These are phyloP conservation scores for Fissipunctia ypsillon DNA, from an alignment of 2,888 invertebrate species.

Conservation along the genomic window DNA sequence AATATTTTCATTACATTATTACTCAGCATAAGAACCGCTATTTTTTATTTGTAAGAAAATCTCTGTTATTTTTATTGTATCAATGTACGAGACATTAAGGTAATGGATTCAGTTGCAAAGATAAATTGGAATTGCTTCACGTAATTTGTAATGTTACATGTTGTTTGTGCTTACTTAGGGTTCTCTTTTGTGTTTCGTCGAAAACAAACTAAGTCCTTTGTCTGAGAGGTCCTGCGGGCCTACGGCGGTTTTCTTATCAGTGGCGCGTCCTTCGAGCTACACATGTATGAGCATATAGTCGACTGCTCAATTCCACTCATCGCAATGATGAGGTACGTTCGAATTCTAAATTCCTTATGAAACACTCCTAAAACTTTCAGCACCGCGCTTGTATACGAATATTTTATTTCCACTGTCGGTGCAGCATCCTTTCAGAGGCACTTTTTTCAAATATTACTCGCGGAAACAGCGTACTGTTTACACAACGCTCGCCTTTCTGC, in stretches of 20 bases:
- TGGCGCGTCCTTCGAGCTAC: slow-evolving; percentile 69
- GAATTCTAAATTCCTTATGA: slow-evolving; percentile 58
- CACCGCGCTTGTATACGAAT: slow-evolving; percentile 63
- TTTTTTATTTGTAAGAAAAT: slow-evolving; percentile 56
- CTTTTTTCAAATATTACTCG: slow-evolving; percentile 83
- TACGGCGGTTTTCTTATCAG: slow-evolving; percentile 83
- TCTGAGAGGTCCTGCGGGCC: slow-evolving; percentile 76
- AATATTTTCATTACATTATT: slow-evolving; percentile 44
- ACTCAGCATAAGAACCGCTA: slow-evolving; percentile 21
- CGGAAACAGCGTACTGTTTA: slow-evolving; percentile 81
- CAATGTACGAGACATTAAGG: slow-evolving; percentile 66
- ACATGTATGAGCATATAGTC: slow-evolving; percentile 51
- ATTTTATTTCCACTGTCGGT: slow-evolving; percentile 76
- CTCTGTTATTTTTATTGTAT: slow-evolving; percentile 61
- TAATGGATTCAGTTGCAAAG: slow-evolving; percentile 74
- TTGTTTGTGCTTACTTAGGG: slow-evolving; percentile 82
- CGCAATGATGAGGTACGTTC: slow-evolving; percentile 53
- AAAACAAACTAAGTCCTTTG: slow-evolving; percentile 85
- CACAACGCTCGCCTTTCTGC: slow-evolving; percentile 82
- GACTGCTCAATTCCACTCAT: slow-evolving; percentile 31
- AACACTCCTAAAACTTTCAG: slow-evolving; percentile 54
- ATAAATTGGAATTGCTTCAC: slow-evolving; percentile 78
- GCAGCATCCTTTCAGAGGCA: slow-evolving; percentile 76
- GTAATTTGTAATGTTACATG: slow-evolving; percentile 80
- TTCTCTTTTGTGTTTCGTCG: slow-evolving; percentile 82